Conservation (phyloP, 2,888 invertebrate genomes). For the Nyleta sp. region DNA sequence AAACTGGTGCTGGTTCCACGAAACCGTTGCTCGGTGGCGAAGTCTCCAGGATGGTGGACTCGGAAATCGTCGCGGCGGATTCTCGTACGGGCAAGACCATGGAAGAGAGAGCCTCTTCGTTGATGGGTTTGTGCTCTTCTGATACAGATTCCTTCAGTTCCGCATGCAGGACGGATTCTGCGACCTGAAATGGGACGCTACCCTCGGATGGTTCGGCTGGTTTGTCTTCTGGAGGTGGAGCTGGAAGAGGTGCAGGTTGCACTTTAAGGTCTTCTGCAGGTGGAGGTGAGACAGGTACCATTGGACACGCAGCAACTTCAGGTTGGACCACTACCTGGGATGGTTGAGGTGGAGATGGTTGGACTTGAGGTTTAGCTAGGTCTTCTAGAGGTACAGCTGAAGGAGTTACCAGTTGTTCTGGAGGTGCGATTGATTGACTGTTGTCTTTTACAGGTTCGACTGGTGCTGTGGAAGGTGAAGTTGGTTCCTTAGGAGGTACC, state of each 20-base stretch:
- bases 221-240: not conserved
- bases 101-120: constrained; percentile 75
- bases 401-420: not conserved
- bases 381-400: not conserved
- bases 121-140: constrained; percentile 71
- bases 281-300: not conserved
- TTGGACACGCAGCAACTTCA: not conserved
- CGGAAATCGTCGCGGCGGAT: constrained; percentile 71
- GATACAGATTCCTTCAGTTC: constrained; percentile 77
- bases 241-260: not conserved
- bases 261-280: constrained; percentile 18
- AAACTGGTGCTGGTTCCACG: constrained; percentile 21
- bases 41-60: constrained; percentile 38
- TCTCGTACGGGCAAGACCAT: constrained; percentile 74
- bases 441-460: no score
- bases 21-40: constrained; percentile 52
- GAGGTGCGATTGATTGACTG: no score
- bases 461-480: no score
- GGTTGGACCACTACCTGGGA: not conserved
- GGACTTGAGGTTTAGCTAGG: not conserved
- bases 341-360: not conserved
- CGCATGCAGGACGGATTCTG: constrained; percentile 78
- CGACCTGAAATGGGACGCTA: constrained; percentile 78
- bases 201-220: constrained; percentile 64
- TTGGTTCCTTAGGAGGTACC: not conserved